Evolutionary conservation across 2,888 invertebrate species (phyloP).

Genomic region (Yponomeuta cagnagella): DNA sequence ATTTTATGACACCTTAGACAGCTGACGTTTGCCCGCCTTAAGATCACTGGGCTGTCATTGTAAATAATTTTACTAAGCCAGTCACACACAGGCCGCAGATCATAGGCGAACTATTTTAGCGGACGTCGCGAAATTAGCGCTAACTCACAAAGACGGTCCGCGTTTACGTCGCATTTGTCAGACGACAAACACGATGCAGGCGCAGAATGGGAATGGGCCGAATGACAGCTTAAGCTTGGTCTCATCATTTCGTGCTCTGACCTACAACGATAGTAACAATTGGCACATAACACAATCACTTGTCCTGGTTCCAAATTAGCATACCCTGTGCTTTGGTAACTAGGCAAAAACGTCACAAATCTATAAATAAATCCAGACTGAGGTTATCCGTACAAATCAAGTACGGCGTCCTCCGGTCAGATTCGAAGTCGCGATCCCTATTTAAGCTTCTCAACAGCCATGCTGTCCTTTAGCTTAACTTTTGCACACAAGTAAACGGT

Average conservation of each 20-base stretch:
- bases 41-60: background rate
- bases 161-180: background rate
- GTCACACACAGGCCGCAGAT: background rate
- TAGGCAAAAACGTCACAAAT: too few relatives aligned
- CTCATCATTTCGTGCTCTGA: background rate
- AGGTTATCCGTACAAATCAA: background rate
- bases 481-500: too few relatives aligned
- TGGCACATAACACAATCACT: too few relatives aligned
- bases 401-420: background rate
- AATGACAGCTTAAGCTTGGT: background rate
- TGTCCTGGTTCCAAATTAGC: too few relatives aligned
- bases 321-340: too few relatives aligned
- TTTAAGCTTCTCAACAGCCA: too few relatives aligned
- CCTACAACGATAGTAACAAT: too few relatives aligned
- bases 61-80: conserved; percentile 3
- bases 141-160: background rate
- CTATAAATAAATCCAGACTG: too few relatives aligned
- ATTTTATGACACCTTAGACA: background rate
- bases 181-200: background rate
- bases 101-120: background rate
- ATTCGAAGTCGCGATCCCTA: too few relatives aligned
- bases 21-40: background rate
- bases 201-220: background rate
- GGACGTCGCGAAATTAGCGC: background rate
- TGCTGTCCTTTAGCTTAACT: too few relatives aligned